Evolutionary conservation across 2,797 vertebrate species (phyloP).

Genomic region (Sylvia borin): DNA sequence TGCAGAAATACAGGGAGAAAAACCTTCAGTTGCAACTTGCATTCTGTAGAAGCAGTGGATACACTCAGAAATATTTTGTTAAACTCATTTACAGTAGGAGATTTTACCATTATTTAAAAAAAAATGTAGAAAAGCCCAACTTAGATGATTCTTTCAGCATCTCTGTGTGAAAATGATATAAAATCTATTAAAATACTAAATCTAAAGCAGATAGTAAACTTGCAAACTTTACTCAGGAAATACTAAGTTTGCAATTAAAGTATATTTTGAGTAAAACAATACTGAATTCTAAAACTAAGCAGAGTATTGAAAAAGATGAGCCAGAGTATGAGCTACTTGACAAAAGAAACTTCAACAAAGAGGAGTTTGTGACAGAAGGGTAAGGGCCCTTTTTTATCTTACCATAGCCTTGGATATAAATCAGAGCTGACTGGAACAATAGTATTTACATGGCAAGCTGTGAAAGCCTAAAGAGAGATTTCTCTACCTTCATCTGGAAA

Average conservation of each 20-base stretch:
- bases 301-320: conserved; percentile 27
- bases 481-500: conserved; percentile 67
- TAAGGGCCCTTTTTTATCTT: conserved; percentile 46
- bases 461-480: conserved; percentile 71
- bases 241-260: background rate
- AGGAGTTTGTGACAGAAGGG: conserved; percentile 60
- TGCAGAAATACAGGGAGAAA: conserved; percentile 41
- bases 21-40: conserved; percentile 33
- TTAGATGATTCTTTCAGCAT: background rate
- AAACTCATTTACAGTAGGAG: background rate
- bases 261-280: background rate
- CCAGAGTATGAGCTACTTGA: conserved; percentile 4
- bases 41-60: conserved; percentile 18
- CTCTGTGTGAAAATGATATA: background rate
- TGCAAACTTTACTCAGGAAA: conserved; percentile 7
- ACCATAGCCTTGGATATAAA: conserved; percentile 38
- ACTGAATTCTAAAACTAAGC: background rate
- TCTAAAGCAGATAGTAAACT: background rate
- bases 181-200: background rate
- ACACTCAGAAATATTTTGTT: conserved; percentile 18
- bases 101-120: background rate
- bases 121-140: background rate
- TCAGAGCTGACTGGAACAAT: conserved; percentile 58
- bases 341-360: conserved; percentile 69
- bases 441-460: conserved; percentile 68